These are phyloP conservation scores for Calameuta pallipes DNA, from an alignment of 2,888 invertebrate species.

Conservation along the genomic window DNA sequence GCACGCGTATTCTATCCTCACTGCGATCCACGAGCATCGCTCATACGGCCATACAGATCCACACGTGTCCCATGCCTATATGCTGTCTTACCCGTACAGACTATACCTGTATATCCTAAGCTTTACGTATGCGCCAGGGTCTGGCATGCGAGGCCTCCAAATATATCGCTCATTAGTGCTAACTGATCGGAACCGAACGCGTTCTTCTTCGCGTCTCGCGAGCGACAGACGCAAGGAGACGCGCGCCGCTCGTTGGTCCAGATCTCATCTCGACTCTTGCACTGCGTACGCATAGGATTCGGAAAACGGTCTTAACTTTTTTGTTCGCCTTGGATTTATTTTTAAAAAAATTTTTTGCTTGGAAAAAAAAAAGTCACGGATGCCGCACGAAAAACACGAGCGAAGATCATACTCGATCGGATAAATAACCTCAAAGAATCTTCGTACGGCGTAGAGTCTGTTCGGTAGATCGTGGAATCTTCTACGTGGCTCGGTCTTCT, in stretches of 20 bases:
- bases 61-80: not conserved
- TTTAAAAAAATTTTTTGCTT: too few relatives aligned
- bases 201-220: slow-evolving; percentile 17
- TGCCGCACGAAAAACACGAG: too few relatives aligned
- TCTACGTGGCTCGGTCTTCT: too few relatives aligned
- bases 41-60: not conserved
- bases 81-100: not conserved
- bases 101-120: too few relatives aligned
- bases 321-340: too few relatives aligned
- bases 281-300: too few relatives aligned
- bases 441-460: too few relatives aligned
- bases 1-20: not conserved
- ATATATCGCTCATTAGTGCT: slow-evolving; percentile 55
- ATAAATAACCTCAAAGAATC: too few relatives aligned
- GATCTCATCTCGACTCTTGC: not conserved
- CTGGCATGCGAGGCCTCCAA: slow-evolving; percentile 31
- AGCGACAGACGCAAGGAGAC: slow-evolving; percentile 14
- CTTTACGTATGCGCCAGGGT: slow-evolving; percentile 12
- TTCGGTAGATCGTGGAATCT: too few relatives aligned
- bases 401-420: too few relatives aligned
- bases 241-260: not conserved
- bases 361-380: too few relatives aligned
- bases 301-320: too few relatives aligned
- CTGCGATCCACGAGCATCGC: not conserved
- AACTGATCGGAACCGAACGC: slow-evolving; percentile 46